Evolutionary conservation across 1,140 invertebrate genomes (phyloP).

Genomic region (Gonatopus flavifemur): DNA sequence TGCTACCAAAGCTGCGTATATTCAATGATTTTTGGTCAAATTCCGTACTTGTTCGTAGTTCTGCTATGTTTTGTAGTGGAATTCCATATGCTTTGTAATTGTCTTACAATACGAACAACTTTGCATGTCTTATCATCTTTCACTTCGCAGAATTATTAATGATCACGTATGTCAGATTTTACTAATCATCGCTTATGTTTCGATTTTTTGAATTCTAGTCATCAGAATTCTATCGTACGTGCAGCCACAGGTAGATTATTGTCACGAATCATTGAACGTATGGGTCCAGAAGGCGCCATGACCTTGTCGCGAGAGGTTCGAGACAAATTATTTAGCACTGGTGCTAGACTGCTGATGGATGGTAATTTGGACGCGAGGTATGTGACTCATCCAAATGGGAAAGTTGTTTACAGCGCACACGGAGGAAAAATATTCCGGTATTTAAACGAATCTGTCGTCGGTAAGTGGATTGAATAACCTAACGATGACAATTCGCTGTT

Average conservation of each 20-base stretch:
- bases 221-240: conserved; percentile 84
- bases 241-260: conserved; percentile 79
- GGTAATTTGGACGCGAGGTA: conserved; percentile 83
- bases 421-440: too few species aligned
- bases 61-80: background rate
- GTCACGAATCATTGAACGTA: conserved; percentile 66
- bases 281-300: conserved; percentile 75
- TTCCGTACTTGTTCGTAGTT: too few species aligned
- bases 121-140: too few species aligned
- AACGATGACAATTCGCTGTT: too few species aligned
- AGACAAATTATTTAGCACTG: conserved; percentile 77
- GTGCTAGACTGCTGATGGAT: conserved; percentile 82
- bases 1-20: too few species aligned
- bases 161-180: conserved; percentile 55
- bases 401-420: too few species aligned
- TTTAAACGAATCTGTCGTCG: too few species aligned
- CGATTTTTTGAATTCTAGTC: conserved; percentile 66
- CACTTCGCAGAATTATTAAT: conserved; percentile 43
- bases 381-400: too few species aligned
- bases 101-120: too few species aligned
- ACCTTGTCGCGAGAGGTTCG: conserved; percentile 74
- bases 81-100: conserved; percentile 29
- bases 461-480: too few species aligned
- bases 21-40: too few species aligned
- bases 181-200: too few species aligned